These are phyloP conservation scores for Eudasyphora cyanicolor DNA, from an alignment of 2,888 invertebrate species.

Conservation along the genomic window DNA sequence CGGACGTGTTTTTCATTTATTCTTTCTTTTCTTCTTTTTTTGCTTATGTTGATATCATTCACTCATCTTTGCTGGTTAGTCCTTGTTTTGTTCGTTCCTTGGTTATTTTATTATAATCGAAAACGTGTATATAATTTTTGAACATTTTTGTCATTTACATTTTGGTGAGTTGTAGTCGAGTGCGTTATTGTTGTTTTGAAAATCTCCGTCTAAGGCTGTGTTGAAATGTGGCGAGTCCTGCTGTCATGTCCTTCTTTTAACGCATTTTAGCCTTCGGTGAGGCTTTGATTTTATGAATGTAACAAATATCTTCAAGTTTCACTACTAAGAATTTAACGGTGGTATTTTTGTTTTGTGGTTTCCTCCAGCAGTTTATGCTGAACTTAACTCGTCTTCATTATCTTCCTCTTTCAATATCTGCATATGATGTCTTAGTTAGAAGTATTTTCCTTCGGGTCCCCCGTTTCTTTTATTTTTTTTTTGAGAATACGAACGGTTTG, in stretches of 20 bases:
- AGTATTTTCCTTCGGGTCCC: not conserved
- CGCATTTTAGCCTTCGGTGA: slow-evolving; percentile 21
- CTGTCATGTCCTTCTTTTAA: slow-evolving; percentile 1
- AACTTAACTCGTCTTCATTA: slow-evolving; percentile 20
- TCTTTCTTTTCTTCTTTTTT: not conserved
- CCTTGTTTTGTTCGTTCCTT: slow-evolving; percentile 6
- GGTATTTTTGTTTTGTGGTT: not conserved
- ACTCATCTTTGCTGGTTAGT: not conserved
- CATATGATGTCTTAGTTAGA: slow-evolving; percentile 18
- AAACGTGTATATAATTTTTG: slow-evolving; percentile 58
- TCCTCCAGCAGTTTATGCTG: slow-evolving; percentile 17
- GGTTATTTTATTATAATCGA: slow-evolving; percentile 49
- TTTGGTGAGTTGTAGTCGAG: not conserved
- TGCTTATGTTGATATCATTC: not conserved
- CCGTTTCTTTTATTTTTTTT: not conserved
- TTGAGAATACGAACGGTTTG: not conserved
- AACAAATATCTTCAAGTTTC: slow-evolving; percentile 10
- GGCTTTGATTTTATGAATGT: not conserved
- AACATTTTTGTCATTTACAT: slow-evolving; percentile 38
- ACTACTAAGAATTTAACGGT: not conserved
- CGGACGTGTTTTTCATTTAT: slow-evolving; percentile 38
- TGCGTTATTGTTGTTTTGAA: not conserved
- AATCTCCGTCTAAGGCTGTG: not conserved
- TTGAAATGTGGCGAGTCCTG: not conserved
- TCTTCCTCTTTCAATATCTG: slow-evolving; percentile 15